Evolutionary conservation across 2,888 invertebrate genomes (phyloP), one percentile per base, ranked within the genome.

Genomic region (Parelbella ahira): DNA sequence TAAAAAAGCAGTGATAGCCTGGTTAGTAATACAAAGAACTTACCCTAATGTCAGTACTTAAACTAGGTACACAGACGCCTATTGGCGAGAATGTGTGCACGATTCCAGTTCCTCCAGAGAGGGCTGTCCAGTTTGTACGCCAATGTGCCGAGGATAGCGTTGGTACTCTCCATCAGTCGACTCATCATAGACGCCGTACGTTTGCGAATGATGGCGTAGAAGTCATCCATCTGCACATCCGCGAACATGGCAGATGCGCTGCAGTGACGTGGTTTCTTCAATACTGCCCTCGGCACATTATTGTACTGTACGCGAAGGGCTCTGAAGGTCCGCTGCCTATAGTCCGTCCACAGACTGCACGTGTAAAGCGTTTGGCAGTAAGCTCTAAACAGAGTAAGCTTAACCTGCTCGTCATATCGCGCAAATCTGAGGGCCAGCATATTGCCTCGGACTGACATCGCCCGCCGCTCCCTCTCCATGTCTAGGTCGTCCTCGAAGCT

Each of bases 71-170:
- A 15, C 15, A 15, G 4, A n/a, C 27, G n/a, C 27, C 27, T 7
- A 5, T 27, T 27, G 12, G 27, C n/a, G 6, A 7, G n/a, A n/a
- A 15, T 33, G 13, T 21, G 33, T 21, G 8, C 33, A 12, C 21
- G 0, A 23, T 21, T 33, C 32, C 20, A 32, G 19, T 10, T n/a
- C 13, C n/a, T 6, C 10, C 32, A 32, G 20, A 32, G 32, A 33
- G 21, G 13, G 15, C 23, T 24, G 13, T 34, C 34, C 9, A 34
- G 23, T 10, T 34, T 34, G 24, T 23, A 33, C 34, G 13, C 33
- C 23, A 33, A 33, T 8, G 33, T 33, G 23, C 33, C 23, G 13
- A 33, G 32, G 20, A 32, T 11, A 10, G 13, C 7, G 13, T 33
- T 33, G 7, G 21, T 23, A 13, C 33, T 33, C 12, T n/a, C 12